These are phyloP conservation scores for Morpho deidamia DNA, from an alignment of 2,888 invertebrate genomes.

Conservation along the genomic window DNA sequence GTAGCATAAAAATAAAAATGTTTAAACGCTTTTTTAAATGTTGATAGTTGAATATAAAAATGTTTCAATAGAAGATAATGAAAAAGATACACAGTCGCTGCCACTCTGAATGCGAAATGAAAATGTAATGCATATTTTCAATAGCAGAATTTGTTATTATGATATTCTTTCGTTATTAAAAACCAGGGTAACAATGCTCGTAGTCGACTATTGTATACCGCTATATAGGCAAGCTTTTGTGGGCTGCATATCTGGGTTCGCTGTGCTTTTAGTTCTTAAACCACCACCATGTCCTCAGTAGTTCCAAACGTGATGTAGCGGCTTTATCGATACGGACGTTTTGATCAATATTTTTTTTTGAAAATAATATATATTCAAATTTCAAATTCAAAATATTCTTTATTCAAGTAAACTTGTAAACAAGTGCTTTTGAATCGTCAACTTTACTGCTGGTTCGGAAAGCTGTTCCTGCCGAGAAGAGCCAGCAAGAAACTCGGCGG, in stretches of 20 bases:
- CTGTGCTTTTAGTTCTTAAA: conserved; percentile 69
- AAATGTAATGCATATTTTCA: conserved; percentile 16
- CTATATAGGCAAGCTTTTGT: conserved; percentile 62
- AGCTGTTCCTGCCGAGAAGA: too few relatives aligned
- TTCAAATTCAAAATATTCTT: too few relatives aligned
- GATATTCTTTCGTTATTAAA: conserved; percentile 33
- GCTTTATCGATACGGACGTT: conserved; percentile 16
- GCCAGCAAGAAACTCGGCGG: too few relatives aligned
- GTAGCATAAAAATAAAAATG: background rate
- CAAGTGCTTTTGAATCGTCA: too few relatives aligned
- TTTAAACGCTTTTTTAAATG: background rate
- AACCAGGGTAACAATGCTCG: conserved; percentile 37
- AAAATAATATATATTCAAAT: too few relatives aligned
- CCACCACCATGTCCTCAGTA: conserved; percentile 34
- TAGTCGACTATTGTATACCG: conserved; percentile 39
- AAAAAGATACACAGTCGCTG: conserved; percentile 1
- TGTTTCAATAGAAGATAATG: conserved; percentile 1
- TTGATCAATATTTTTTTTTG: background rate
- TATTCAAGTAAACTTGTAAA: too few relatives aligned
- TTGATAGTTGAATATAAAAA: conserved; percentile 3
- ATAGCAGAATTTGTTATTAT: conserved; percentile 22
- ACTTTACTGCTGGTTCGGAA: too few relatives aligned
- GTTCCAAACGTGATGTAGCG: conserved; percentile 31
- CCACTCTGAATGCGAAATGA: conserved; percentile 2
- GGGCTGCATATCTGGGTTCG: conserved; percentile 46